phyloP scores from a whole-genome alignment of 1,140 invertebrate genomes.

The Alviniconcha marisindica region DNA sequence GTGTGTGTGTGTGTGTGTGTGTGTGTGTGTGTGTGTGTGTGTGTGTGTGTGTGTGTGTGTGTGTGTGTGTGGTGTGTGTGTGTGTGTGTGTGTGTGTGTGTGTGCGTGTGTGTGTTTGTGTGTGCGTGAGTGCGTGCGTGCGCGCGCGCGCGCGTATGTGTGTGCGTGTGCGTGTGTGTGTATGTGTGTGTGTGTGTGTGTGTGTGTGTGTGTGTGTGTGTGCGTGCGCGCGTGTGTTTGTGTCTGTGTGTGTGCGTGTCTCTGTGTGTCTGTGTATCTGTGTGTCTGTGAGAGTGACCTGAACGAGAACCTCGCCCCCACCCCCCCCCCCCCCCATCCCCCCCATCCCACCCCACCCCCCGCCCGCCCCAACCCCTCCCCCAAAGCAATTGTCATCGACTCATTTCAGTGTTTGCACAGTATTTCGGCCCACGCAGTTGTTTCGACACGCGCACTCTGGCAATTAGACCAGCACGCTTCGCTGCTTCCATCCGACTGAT shows the following conservation, averaged over 20 bases:
- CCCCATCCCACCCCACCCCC: not conserved
- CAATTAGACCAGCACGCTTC: too few relatives aligned
- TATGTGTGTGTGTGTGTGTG: too few relatives aligned
- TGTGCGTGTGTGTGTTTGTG: not conserved
- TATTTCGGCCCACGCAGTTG: not conserved
- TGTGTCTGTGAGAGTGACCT: not conserved
- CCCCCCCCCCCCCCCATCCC: not conserved
- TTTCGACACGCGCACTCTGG: too few relatives aligned
- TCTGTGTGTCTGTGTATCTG: too few relatives aligned
- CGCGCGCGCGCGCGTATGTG: not conserved
- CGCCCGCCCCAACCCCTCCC: not conserved
- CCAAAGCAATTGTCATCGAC: too few relatives aligned
- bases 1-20: too few relatives aligned
- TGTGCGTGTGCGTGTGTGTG: not conserved
- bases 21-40: too few relatives aligned
- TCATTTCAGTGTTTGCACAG: not conserved
- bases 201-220: slow-evolving; percentile 6
- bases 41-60: too few relatives aligned
- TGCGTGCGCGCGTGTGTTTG: not conserved
- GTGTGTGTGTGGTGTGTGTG: too few relatives aligned
- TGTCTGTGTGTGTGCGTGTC: not conserved
- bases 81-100: too few relatives aligned
- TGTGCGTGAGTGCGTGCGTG: not conserved
- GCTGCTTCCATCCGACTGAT: too few relatives aligned
- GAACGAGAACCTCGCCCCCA: not conserved